A percentile compares a stretch with the other conserved stretches of the same genome.
Conservation (phyloP, 1,140 invertebrate species). For the Psix sp. region DNA sequence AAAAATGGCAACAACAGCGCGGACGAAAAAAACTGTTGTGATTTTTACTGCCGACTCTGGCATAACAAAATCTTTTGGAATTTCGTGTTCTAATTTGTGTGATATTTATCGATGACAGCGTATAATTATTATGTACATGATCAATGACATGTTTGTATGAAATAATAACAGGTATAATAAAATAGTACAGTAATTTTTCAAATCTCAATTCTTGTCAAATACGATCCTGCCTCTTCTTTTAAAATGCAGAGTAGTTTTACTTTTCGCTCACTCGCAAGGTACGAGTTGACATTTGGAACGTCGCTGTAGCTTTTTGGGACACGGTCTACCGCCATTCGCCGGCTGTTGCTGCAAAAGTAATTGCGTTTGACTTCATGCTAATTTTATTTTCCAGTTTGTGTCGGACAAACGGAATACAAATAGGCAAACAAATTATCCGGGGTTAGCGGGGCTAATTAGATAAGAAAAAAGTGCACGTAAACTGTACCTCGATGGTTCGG, state of each 20-base stretch:
- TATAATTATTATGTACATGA: conserved; percentile 46
- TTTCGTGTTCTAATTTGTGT: conserved; percentile 41
- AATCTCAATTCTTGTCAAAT: conserved; percentile 16
- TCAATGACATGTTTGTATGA: conserved; percentile 50
- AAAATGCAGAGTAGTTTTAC: no score
- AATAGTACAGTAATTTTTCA: conserved; percentile 58
- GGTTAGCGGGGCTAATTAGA: conserved; percentile 12
- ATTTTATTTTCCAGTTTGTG: conserved; percentile 3
- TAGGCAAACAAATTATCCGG: conserved; percentile 11
- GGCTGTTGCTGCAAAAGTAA: conserved; percentile 77
- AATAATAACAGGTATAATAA: conserved; percentile 49
- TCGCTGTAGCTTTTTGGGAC: conserved; percentile 80
- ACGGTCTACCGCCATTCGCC: conserved; percentile 83
- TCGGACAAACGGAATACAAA: background rate
- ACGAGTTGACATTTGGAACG: conserved; percentile 76
- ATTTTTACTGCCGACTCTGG: conserved; percentile 23
- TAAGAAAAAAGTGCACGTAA: conserved; percentile 30
- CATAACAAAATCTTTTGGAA: conserved; percentile 26
- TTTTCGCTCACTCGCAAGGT: conserved; percentile 65
- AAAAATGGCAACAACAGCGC: background rate
- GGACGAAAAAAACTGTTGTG: conserved; percentile 10
- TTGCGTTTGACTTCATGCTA: background rate
- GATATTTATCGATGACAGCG: conserved; percentile 31
- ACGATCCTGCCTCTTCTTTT: conserved; percentile 5
- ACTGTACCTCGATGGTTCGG: conserved; percentile 79